Evolutionary conservation across 2,113 vertebrate genomes (phyloP).

Genomic region (Centropus bengalensis): DNA sequence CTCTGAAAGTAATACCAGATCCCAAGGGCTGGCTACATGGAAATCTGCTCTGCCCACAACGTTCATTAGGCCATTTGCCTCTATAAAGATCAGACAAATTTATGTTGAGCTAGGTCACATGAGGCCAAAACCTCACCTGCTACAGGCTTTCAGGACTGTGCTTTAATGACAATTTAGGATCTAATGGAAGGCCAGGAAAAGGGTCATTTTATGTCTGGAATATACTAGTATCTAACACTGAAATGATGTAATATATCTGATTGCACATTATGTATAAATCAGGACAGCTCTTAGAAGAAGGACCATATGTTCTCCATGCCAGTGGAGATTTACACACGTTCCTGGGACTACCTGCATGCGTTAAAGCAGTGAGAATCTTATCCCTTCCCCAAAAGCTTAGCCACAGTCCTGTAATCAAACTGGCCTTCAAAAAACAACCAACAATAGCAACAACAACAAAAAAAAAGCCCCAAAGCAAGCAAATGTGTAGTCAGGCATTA

Average conservation of each 20-base stretch:
- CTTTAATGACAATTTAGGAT: slow-evolving; percentile 60
- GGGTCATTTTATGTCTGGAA: slow-evolving; percentile 56
- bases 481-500: slow-evolving; percentile 16
- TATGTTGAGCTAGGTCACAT: slow-evolving; percentile 61
- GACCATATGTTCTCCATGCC: background rate
- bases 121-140: slow-evolving; percentile 54
- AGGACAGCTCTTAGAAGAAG: background rate
- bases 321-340: background rate
- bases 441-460: background rate
- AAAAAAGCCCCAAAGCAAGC: background rate
- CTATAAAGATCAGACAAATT: slow-evolving; percentile 72
- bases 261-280: slow-evolving; percentile 41
- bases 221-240: slow-evolving; percentile 25
- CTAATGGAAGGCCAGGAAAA: slow-evolving; percentile 54
- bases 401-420: background rate
- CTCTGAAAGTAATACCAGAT: slow-evolving; percentile 64
- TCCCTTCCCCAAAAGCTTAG: background rate
- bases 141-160: slow-evolving; percentile 54
- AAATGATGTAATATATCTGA: slow-evolving; percentile 56
- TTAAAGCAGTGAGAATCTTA: background rate
- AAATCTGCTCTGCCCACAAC: slow-evolving; percentile 46
- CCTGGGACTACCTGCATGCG: background rate
- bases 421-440: slow-evolving; percentile 42
- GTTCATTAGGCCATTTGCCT: slow-evolving; percentile 57
- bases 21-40: slow-evolving; percentile 45